Evolutionary conservation across 2,113 vertebrate species (phyloP).

Genomic region (Hippocampus comes): DNA sequence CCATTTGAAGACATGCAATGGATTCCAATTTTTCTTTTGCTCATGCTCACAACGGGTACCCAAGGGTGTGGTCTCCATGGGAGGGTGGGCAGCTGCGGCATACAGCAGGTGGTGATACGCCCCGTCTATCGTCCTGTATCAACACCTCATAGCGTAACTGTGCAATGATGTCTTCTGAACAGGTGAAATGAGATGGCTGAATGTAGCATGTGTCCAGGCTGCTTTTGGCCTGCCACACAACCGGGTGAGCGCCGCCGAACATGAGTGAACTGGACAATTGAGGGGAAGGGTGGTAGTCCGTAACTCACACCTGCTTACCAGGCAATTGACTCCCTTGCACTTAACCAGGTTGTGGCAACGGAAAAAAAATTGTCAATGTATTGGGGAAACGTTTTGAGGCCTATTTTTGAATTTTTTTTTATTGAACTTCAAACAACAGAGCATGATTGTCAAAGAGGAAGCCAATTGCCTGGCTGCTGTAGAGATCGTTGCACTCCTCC

Average conservation of each 20-base stretch:
- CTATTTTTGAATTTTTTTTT: too few species aligned
- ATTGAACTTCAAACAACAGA: too few species aligned
- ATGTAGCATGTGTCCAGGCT: constrained; percentile 11
- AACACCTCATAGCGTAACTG: constrained; percentile 49
- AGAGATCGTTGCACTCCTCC: too few species aligned
- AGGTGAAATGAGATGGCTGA: constrained; percentile 50
- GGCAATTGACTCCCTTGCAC: too few species aligned
- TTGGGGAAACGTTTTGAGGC: too few species aligned
- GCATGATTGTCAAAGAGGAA: too few species aligned
- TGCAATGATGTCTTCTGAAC: constrained; percentile 54
- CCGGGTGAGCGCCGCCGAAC: too few species aligned
- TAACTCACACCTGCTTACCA: too few species aligned
- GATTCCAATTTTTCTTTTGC: constrained; percentile 3
- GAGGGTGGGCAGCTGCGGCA: constrained; percentile 55
- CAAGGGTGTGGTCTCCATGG: constrained; percentile 45
- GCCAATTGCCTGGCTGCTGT: too few species aligned
- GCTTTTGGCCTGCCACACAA: constrained; percentile 11
- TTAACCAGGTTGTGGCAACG: too few species aligned
- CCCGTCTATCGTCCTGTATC: constrained; percentile 45
- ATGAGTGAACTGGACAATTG: neutral
- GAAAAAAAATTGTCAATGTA: too few species aligned
- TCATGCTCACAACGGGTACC: constrained; percentile 12
- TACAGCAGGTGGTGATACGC: constrained; percentile 64
- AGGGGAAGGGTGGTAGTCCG: too few species aligned
- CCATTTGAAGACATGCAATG: constrained; percentile 12